Base-by-base conservation (phyloP, 2,797 vertebrate species). In the Cephalopachus bancanus region DNA sequence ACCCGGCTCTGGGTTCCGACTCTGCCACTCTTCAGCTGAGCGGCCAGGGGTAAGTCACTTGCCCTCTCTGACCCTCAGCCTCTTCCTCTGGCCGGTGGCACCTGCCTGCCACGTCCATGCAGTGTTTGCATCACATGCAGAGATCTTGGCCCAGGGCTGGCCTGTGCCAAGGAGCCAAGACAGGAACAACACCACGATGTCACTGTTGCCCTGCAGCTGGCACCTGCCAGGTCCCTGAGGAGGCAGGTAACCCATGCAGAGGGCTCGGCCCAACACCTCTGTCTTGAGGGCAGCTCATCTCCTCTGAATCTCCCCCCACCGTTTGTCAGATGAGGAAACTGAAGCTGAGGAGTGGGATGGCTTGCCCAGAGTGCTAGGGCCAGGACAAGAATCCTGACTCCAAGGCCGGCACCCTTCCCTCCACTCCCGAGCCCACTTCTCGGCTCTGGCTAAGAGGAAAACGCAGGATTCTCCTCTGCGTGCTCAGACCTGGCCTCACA, bases 371-470 rank as follows among this genome's bases (percentile, higher is more conserved):
- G 59, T 4, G 79, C 44, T 49, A 33, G 0, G 5, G 33, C 28
- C 5, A 30, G 44, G 3, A 11, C 57, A 12, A 33, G 62, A 44
- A 11, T 51, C 72, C 12, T 28, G 67, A 30, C 20, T 53, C 71
- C 16, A 5, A 24, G 14, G 28, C 53, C 44, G 4, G 59, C 0
- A 17, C 7, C 57, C 17, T 17, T 7, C 0, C 8, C 8, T 3
- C 11, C 17, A 74, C 22, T 89, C 59, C 16, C 7, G 14, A 75
- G 17, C 4, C 53, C 28, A 2, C 49, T 53, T 67, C 7, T 16
- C 6, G 1, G 10, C 14, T 4, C 14, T 33, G 62, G 1, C 60
- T 53, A 3, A 10, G 2, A 64, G 57, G 49, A 71, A 89, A 81
- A 20, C 0, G 26, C 3, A 53, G 24, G 33, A 22, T 20, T 80